phyloP scores from a whole-genome alignment of 2,888 invertebrate species.

The Neoascia interrupta region DNA sequence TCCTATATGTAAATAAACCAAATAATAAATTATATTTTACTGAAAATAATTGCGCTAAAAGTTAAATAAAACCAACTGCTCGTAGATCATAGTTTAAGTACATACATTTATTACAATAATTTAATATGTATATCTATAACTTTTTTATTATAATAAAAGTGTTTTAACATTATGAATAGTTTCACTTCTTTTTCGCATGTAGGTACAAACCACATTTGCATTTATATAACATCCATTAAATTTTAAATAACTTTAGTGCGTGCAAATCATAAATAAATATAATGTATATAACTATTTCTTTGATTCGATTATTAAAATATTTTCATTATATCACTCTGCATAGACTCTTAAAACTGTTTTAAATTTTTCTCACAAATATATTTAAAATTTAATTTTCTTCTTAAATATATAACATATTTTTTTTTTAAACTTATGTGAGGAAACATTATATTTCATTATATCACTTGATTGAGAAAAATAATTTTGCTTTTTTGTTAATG shows the following conservation, averaged over 20 bases:
- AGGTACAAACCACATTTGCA: too few species aligned
- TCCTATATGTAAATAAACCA: too few species aligned
- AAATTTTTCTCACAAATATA: slow-evolving; percentile 18
- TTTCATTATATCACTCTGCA: slow-evolving; percentile 36
- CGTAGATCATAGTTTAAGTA: slow-evolving; percentile 53
- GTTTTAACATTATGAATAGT: slow-evolving; percentile 23
- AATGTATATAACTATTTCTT: slow-evolving; percentile 33
- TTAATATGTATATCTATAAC: slow-evolving; percentile 42
- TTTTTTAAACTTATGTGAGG: slow-evolving; percentile 30
- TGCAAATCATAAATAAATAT: slow-evolving; percentile 54
- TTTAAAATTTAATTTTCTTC: slow-evolving; percentile 1
- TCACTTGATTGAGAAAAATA: slow-evolving; percentile 36
- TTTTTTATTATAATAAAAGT: slow-evolving; percentile 34
- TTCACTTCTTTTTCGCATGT: neutral
- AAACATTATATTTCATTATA: slow-evolving; percentile 38
- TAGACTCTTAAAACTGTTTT: slow-evolving; percentile 19
- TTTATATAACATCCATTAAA: slow-evolving; percentile 24
- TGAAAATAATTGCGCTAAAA: neutral
- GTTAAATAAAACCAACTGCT: neutral
- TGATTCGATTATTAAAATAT: slow-evolving; percentile 32
- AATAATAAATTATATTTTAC: too few species aligned
- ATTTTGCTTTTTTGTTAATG: neutral
- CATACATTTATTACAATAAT: slow-evolving; percentile 54
- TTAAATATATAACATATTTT: slow-evolving; percentile 25
- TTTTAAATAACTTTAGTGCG: slow-evolving; percentile 36